Evolutionary conservation across 1,140 invertebrate genomes (phyloP).

Genomic region (Nixonia krombeini): DNA sequence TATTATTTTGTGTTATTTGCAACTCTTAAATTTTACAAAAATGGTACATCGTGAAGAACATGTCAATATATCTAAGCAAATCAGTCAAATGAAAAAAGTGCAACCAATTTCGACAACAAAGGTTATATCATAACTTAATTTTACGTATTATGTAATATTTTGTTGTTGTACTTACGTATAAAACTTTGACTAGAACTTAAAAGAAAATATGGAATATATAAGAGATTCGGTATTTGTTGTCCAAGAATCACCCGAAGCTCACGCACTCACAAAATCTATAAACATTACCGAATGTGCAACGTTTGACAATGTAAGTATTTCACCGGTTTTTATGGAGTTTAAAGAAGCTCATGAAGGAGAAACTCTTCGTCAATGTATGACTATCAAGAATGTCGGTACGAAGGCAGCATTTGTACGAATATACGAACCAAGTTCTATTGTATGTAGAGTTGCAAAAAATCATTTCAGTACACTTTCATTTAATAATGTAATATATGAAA

Average conservation of each 20-base stretch:
- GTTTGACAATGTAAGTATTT: constrained; percentile 43
- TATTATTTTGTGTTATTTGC: too few relatives aligned
- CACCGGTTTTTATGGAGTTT: constrained; percentile 49
- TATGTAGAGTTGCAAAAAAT: constrained; percentile 20
- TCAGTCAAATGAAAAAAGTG: constrained; percentile 13
- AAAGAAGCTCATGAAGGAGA: constrained; percentile 53
- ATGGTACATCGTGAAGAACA: too few relatives aligned
- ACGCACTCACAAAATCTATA: background rate
- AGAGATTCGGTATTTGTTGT: too few relatives aligned
- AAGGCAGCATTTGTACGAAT: constrained; percentile 45
- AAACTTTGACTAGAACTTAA: too few relatives aligned
- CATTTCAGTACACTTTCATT: background rate
- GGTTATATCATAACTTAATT: too few relatives aligned
- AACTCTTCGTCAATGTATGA: constrained; percentile 28
- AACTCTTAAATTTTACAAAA: too few relatives aligned
- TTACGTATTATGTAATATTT: too few relatives aligned
- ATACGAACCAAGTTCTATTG: constrained; percentile 45
- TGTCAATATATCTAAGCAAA: too few relatives aligned
- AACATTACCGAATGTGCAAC: background rate
- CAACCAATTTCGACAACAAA: too few relatives aligned
- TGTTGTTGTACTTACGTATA: too few relatives aligned
- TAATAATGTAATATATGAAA: too few relatives aligned
- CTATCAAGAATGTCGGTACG: constrained; percentile 48
- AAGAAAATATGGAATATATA: too few relatives aligned
- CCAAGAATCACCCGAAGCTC: background rate